Base-by-base conservation (phyloP, 2,113 vertebrate genomes). In the Podocnemis expansa region DNA sequence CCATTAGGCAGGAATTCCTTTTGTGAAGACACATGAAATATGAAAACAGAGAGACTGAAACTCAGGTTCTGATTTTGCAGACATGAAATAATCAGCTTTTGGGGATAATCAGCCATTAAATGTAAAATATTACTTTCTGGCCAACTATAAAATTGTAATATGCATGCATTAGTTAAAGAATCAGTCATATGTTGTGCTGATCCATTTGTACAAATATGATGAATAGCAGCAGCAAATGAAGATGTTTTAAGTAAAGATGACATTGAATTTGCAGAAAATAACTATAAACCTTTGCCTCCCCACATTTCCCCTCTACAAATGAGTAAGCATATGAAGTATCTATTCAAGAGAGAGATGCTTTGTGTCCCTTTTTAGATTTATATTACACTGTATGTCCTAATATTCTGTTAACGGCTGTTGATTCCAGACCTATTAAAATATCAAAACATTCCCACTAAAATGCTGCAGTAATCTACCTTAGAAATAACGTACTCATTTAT, bases 141-240 rank as follows among this genome's bases (percentile, higher is more conserved):
- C 81, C 88, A 51, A 27, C 70, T 90, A 58, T 84, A 84, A 84
- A 67, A 80, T 84, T 55, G 67, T 90, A 80, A 38, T 45, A 78
- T 76, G 14, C 12, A 24, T 90, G 38, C 56, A 76, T n/a, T 89
- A 60, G 31, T 41, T 90, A 51, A 84, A 5, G 93, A 84, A 45
- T 93, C 88, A 75, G 12, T 90, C 29, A n/a, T 80, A 82, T 16
- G 21, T 78, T 89, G 22, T 76, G 67, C 52, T 60, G 82, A 11
- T 87, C 87, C 5, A 41, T 88, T 92, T 94, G 76, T 54, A 92
- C 78, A 95, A 95, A 85, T 91, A 52, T 41, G 38, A 60, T 92
- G 54, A 90, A 83, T 79, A 93, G 31, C 17, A 84, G 52, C 34
- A 76, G 67, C 84, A 93, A 88, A 80, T 84, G 4, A 90, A 87